Conservation (phyloP, 2,797 vertebrate genomes). For the Spondyliosoma cantharus region DNA sequence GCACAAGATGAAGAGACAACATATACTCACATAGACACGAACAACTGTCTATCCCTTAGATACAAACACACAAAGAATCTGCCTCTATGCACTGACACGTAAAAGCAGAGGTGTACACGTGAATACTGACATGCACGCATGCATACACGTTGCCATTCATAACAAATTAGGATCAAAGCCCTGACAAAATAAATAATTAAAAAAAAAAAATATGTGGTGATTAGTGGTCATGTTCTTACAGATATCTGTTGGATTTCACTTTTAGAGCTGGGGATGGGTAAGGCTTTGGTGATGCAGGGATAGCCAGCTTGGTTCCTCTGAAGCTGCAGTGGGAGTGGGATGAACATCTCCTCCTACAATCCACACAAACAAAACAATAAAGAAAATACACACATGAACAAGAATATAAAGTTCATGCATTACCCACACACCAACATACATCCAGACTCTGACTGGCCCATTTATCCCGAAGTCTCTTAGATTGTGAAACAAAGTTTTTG, state of each 20-base stretch:
- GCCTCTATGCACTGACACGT: background rate
- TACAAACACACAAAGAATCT: background rate
- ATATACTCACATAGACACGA: background rate
- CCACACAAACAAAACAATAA: conserved; percentile 6
- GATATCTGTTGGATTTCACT: conserved; percentile 84
- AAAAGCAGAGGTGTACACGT: no score
- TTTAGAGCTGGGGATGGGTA: conserved; percentile 81
- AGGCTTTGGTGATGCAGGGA: conserved; percentile 77
- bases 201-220: background rate
- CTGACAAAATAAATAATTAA: background rate
- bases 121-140: background rate
- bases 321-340: conserved; percentile 75
- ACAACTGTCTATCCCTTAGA: background rate
- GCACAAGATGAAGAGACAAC: background rate
- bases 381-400: background rate
- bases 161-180: conserved; percentile 12
- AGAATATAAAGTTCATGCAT: background rate
- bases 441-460: background rate
- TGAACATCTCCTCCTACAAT: conserved; percentile 81
- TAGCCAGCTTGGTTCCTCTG: conserved; percentile 78
- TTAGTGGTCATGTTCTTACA: conserved; percentile 64
- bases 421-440: no score
- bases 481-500: background rate
- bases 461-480: background rate
- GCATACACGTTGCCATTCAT: background rate